Conservation (phyloP, 2,888 invertebrate genomes). For the Tyria jacobaeae region DNA sequence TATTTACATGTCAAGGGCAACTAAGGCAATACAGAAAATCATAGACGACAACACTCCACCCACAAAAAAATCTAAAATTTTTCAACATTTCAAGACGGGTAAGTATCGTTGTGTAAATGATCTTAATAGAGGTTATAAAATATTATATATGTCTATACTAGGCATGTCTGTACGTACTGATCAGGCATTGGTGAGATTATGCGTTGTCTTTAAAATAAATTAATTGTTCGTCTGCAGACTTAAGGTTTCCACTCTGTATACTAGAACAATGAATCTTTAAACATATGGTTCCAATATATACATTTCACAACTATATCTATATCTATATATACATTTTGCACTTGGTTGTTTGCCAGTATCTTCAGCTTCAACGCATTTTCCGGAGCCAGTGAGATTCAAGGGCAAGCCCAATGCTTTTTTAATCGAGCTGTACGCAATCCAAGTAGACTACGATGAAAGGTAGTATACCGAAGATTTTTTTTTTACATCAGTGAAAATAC, state of each 20-base stretch:
- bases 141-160: too few relatives aligned
- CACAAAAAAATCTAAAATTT: background rate
- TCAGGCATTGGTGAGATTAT: too few relatives aligned
- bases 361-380: constrained; percentile 13
- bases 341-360: background rate
- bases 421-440: constrained; percentile 87
- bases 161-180: too few relatives aligned
- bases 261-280: too few relatives aligned
- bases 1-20: constrained; percentile 2
- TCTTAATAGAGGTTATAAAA: too few relatives aligned
- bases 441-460: constrained; percentile 85
- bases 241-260: too few relatives aligned
- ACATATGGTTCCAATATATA: too few relatives aligned
- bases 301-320: background rate
- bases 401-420: constrained; percentile 87
- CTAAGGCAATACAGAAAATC: constrained; percentile 15
- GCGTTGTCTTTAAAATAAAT: too few relatives aligned
- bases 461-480: too few relatives aligned
- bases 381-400: constrained; percentile 63
- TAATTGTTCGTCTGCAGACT: too few relatives aligned
- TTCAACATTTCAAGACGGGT: background rate
- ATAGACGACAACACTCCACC: constrained; percentile 6
- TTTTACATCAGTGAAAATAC: too few relatives aligned
- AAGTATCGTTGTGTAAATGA: background rate
- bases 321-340: too few relatives aligned